Evolutionary conservation across 2,888 invertebrate genomes (phyloP), one percentile per base, ranked within the genome.

Genomic region (Subacronicta megacephala): DNA sequence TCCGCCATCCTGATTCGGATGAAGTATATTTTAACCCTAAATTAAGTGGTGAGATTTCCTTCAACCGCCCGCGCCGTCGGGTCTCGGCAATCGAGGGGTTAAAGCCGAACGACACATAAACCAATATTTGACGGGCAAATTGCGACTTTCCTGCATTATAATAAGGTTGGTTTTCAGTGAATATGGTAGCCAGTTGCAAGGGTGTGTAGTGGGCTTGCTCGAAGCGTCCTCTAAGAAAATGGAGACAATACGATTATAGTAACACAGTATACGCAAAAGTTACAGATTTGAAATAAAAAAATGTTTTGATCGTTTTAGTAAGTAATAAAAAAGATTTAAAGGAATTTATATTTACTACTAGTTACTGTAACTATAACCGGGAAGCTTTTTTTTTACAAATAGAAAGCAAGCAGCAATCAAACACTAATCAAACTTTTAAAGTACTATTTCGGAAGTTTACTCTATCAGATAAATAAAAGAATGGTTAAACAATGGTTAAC

Each of bases 231-330:
- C 88, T 92, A 87, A 89, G 87, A 91, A 91, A 91, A 90, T 87
- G 88, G 88, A 91, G 92, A 92, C 89, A 88, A 90, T 89, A 89
- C 88, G 88, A 91, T 91, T 89, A 90, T 88, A 86, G 84, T 84
- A 80, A 60, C 70, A 62, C 66, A 90, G 92, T 88, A 88, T 79
- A 86, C 63, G 75, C 0, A 3, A 43, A 57, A 50, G 47, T 58
- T 50, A 64, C 13, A 84, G 85, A 89, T 70, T 18, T 9, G n/a
- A 0, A n/a, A 35, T 18, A 26, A 15, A 15, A 15, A 15, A 10
- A 26, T 0, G 2, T 26, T 9, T 26, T 9, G 7, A 20, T 7
- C n/a, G n/a, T n/a, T n/a, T n/a, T n/a, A n/a, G n/a, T n/a, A n/a
- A n/a, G n/a, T n/a, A n/a, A n/a, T n/a, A n/a, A n/a, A n/a, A n/a